phyloP scores from a whole-genome alignment of 2,797 vertebrate genomes.

The Naso thynnoides region DNA sequence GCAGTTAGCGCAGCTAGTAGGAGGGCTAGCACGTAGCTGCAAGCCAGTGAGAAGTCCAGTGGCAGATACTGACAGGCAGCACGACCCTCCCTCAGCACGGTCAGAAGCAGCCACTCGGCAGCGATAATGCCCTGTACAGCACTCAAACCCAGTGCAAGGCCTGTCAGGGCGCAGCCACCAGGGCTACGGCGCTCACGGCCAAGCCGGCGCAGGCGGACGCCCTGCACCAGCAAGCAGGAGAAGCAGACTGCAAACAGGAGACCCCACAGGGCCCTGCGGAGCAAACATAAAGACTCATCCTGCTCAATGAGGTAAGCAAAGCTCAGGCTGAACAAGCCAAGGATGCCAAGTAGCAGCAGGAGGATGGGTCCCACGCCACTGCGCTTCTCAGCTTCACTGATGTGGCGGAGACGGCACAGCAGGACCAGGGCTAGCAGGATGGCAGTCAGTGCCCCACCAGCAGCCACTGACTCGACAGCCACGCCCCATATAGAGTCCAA shows the following conservation, averaged over 20 bases:
- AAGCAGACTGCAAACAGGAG: slow-evolving; percentile 94
- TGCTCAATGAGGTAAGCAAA: slow-evolving; percentile 94
- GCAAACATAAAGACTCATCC: slow-evolving; percentile 90
- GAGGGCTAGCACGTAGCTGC: slow-evolving; percentile 92
- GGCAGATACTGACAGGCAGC: slow-evolving; percentile 92
- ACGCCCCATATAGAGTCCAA: slow-evolving; percentile 97
- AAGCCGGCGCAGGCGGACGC: slow-evolving; percentile 89
- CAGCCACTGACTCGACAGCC: slow-evolving; percentile 91
- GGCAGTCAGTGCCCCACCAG: slow-evolving; percentile 88
- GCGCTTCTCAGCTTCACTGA: slow-evolving; percentile 94
- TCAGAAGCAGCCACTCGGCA: slow-evolving; percentile 94
- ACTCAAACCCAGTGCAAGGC: slow-evolving; percentile 89
- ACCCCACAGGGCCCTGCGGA: slow-evolving; percentile 94
- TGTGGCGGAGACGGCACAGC: slow-evolving; percentile 90
- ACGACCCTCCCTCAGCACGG: slow-evolving; percentile 90
- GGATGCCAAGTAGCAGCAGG: slow-evolving; percentile 91
- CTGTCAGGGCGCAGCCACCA: slow-evolving; percentile 89
- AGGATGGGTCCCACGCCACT: slow-evolving; percentile 91
- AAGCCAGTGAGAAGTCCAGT: slow-evolving; percentile 93
- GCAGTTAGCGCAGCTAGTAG: slow-evolving; percentile 87
- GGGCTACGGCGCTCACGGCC: slow-evolving; percentile 90
- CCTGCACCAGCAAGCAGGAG: slow-evolving; percentile 94
- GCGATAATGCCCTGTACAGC: slow-evolving; percentile 97
- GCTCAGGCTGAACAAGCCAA: slow-evolving; percentile 93
- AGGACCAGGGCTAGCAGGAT: slow-evolving; percentile 90